Base-by-base conservation (phyloP, 2,113 vertebrate genomes). In the Anguilla japonica region DNA sequence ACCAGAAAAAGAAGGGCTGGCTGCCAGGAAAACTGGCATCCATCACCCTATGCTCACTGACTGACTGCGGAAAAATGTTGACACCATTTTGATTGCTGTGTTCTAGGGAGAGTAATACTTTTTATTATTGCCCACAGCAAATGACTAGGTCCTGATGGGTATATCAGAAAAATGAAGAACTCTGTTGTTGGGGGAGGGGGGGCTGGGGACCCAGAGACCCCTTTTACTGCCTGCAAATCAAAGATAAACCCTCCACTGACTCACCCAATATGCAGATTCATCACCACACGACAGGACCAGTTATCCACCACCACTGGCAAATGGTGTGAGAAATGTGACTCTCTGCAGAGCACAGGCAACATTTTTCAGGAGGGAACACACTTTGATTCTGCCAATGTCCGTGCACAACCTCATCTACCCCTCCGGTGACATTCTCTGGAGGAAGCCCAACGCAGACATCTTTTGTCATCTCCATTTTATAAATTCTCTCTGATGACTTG, bases 321-420 rank as follows among this genome's bases (percentile, higher is more conserved):
- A 86, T 91, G 79, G 88, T 84, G 86, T 91, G 92, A 95, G 92
- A 88, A 89, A 92, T 88, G 85, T 92, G 92, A 88, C 89, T 91
- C 88, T 89, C 88, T 84, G 46, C 83, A 78, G 87, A 88, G 83
- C 2, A 2, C 40, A 89, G 90, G 83, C 87, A 87, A 90, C 85
- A 89, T 92, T 92, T 93, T 89, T 92, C 92, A 94, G 56, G 56
- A 22, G 89, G 87, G 34, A 75, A n/a, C 60, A 75, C 60, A 75
- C n/a, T 18, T 29, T 7, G 22, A 34, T 34, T 1, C 39, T 8
- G 46, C 50, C 20, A 81, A 2, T 22, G 40, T 43, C 20, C 41
- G 26, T 18, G 50, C 43, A 22, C 80, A 50, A 20, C 39, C 40
- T 1, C 26, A n/a, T 53, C 40, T 53, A 75, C 67, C 15, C 20